A percentile compares a stretch with the other conserved stretches of the same genome.
Evolutionary conservation across 2,113 vertebrate species (phyloP).

Genomic region (Zosterops japonicus): DNA sequence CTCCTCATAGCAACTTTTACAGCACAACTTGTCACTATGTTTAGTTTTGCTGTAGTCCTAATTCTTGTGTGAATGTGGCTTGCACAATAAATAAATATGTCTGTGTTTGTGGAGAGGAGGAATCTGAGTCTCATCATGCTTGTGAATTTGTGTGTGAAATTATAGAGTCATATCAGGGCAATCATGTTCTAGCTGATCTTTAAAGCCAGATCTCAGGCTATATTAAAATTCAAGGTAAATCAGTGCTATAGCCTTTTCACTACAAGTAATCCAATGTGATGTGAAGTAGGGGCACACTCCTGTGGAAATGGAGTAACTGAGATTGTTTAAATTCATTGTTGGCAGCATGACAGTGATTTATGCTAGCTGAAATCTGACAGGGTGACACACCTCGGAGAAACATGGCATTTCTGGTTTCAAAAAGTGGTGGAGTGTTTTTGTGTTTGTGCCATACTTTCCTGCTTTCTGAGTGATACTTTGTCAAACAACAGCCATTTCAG

Average conservation of each 20-base stretch:
- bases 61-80: background rate
- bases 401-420: background rate
- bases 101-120: background rate
- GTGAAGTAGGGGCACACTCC: background rate
- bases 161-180: background rate
- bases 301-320: background rate
- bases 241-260: background rate
- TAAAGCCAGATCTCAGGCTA: background rate
- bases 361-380: background rate
- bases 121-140: background rate
- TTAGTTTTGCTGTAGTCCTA: background rate
- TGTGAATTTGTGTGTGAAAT: background rate
- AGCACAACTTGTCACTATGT: background rate
- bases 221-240: background rate
- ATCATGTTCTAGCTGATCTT: background rate
- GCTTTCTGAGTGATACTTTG: background rate
- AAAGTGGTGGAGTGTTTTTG: background rate
- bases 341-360: background rate
- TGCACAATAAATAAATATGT: background rate
- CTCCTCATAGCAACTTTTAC: background rate
- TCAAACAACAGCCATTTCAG: background rate
- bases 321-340: background rate
- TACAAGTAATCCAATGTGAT: background rate
- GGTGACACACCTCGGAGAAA: background rate
- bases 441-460: background rate